phyloP scores from a whole-genome alignment of 2,113 vertebrate species.

The Peromyscus polionotus region DNA sequence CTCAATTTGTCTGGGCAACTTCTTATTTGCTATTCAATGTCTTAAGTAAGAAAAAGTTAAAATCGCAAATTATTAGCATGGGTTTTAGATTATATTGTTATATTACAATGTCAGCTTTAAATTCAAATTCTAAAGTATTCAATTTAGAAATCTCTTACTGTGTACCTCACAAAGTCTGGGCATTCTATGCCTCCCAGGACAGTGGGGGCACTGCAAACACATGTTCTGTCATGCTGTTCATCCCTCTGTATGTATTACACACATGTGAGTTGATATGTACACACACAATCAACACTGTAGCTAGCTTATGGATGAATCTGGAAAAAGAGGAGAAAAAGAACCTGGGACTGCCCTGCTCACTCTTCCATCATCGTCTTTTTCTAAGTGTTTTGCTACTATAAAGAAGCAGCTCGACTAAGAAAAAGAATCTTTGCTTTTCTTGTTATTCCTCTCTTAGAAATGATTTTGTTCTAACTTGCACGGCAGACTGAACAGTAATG shows the following conservation, averaged over 20 bases:
- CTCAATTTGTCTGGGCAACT: neutral
- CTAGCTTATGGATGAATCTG: neutral
- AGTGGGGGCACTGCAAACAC: neutral
- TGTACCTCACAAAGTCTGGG: neutral
- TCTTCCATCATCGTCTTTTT: neutral
- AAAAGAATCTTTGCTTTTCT: neutral
- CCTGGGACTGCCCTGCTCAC: neutral
- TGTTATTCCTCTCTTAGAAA: neutral
- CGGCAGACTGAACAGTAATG: neutral
- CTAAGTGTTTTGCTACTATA: neutral
- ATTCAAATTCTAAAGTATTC: slow-evolving; percentile 23
- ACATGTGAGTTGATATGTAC: too few species aligned
- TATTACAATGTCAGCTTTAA: neutral
- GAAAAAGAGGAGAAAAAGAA: neutral
- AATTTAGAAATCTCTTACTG: neutral
- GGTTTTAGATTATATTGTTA: neutral
- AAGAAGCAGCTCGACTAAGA: neutral
- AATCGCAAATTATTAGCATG: neutral
- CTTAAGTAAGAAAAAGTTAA: slow-evolving; percentile 24
- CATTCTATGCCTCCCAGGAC: neutral
- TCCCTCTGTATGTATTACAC: too few species aligned
- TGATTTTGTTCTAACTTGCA: neutral
- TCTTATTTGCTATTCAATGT: slow-evolving; percentile 41
- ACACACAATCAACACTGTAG: neutral
- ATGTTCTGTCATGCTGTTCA: neutral